Conservation (phyloP, 2,797 vertebrate genomes). For the Nasua narica region DNA sequence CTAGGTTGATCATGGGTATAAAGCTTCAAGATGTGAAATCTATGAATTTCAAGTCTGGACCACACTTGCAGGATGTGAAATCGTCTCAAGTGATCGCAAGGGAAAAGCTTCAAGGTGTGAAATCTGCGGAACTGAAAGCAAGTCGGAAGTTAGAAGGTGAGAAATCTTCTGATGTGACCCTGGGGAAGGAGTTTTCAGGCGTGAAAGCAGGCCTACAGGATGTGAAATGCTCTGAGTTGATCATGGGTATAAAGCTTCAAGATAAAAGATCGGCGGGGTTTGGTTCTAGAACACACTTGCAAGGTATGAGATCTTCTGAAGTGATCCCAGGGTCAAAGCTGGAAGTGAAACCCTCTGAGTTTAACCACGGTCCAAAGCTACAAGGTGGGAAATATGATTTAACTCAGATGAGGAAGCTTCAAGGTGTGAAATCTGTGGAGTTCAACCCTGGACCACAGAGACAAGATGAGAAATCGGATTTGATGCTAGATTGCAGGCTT, state of each 20-base stretch:
- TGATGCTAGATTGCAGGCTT: neutral
- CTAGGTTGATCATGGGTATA: constrained; percentile 8
- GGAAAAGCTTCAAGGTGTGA: neutral
- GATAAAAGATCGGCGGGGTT: neutral
- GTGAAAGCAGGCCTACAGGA: constrained; percentile 32
- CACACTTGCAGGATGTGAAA: neutral
- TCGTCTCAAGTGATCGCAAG: neutral
- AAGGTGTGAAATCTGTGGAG: neutral
- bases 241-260: constrained; percentile 24
- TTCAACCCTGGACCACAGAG: neutral
- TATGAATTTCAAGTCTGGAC: neutral
- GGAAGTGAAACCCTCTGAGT: neutral
- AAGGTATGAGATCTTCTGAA: constrained; percentile 30
- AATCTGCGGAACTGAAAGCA: constrained; percentile 25
- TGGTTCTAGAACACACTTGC: neutral
- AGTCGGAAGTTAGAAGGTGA: constrained; percentile 17
- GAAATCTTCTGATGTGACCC: constrained; percentile 15
- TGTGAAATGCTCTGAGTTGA: neutral
- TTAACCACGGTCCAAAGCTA: neutral
- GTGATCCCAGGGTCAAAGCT: neutral
- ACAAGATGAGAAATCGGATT: constrained; percentile 11
- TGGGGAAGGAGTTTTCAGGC: neutral
- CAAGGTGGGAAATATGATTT: neutral
- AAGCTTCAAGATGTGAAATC: constrained; percentile 43
- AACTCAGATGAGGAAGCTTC: neutral